Evolutionary conservation across 2,888 invertebrate species (phyloP).

Genomic region (Spilarctia lutea): DNA sequence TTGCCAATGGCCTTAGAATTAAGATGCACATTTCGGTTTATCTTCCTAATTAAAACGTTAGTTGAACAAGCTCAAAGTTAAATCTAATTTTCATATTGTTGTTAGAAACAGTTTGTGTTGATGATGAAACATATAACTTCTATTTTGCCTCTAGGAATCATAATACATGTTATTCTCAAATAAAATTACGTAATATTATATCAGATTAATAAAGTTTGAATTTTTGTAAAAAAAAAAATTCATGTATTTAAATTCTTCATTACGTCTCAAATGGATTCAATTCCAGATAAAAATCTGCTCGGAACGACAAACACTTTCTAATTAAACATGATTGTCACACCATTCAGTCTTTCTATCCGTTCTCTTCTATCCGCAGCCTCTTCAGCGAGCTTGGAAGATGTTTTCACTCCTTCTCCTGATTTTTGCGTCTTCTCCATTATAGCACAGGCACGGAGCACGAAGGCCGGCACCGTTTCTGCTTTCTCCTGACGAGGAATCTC

Average conservation of each 20-base stretch:
- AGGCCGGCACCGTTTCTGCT: constrained; percentile 96
- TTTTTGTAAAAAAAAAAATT: background rate
- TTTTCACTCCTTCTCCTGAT: constrained; percentile 95
- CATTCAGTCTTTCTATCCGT: constrained; percentile 94
- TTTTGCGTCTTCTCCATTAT: constrained; percentile 97
- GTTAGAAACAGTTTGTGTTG: background rate
- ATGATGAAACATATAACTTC: background rate
- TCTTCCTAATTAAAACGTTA: constrained; percentile 38
- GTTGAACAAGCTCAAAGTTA: constrained; percentile 27
- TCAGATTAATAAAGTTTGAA: no score
- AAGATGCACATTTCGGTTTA: constrained; percentile 34
- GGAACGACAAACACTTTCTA: background rate
- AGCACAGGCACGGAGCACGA: constrained; percentile 95
- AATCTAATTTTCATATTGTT: constrained; percentile 9
- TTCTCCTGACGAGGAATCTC: constrained; percentile 98
- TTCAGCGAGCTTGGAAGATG: constrained; percentile 93
- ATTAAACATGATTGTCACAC: constrained; percentile 74
- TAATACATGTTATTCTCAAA: background rate
- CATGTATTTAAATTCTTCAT: background rate
- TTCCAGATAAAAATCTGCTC: background rate
- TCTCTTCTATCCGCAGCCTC: constrained; percentile 95
- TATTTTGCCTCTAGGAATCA: background rate
- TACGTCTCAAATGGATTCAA: background rate
- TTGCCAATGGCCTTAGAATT: constrained; percentile 45
- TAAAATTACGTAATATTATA: no score